Evolutionary conservation across 2,113 vertebrate species (phyloP), one percentile per base, ranked within the genome.

Genomic region (Gasterosteus nipponicus): DNA sequence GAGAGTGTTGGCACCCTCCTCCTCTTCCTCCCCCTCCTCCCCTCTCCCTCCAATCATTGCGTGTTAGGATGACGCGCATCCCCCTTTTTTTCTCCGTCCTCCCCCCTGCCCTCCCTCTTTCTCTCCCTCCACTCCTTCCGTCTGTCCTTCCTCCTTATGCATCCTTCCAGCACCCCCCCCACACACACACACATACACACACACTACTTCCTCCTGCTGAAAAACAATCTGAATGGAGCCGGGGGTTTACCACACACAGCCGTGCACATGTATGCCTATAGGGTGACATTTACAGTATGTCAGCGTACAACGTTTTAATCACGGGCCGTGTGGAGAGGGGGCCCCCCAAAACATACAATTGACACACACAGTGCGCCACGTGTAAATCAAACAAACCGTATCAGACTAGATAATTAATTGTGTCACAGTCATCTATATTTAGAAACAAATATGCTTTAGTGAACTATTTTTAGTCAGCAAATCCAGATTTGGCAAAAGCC

Each of bases 21-120:
- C 22, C 22, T 26, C 22, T 26, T 26, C 22, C 22, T 26, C 69
- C 44, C 71, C 62, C 60, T 61, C 72, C 65, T 44, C 78, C 62
- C 75, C 67, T 67, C 66, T 74, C 67, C 80, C 80, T 81, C 90
- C 91, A 89, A 85, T 91, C 83, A 77, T 70, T 86, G 83, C 77
- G 61, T 77, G 78, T 83, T 59, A 73, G 82, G 71, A 89, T 89
- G 89, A 89, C 78, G 79, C 18, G 68, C 69, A 79, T 78, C 46
- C 79, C 54, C 82, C 63, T 31, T 61, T 10, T 9, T 77, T 29
- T 35, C 51, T 61, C 41, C 26, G 12, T 4, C 33, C 29, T 6
- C 16, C 11, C 29, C 22, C 31, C 46, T 69, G 4, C 69, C 33
- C 57, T 57, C 66, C 12, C 58, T 16, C 41, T 63, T 38, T 6